Conservation (phyloP, 2,797 vertebrate species). For the Tenualosa ilisha region DNA sequence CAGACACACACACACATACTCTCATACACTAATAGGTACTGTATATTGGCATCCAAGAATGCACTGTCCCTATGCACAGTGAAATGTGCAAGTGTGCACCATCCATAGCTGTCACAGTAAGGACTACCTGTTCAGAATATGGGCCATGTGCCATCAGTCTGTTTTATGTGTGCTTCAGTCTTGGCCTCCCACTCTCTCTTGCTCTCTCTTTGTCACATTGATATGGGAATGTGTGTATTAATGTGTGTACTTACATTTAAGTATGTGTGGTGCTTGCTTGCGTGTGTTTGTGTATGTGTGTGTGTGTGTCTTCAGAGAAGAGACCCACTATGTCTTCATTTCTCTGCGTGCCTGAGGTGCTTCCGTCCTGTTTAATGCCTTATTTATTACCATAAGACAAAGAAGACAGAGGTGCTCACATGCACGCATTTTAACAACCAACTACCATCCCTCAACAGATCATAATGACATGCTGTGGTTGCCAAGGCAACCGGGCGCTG, state of each 20-base stretch:
- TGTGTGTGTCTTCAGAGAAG: background rate
- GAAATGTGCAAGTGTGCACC: background rate
- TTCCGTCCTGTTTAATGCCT: slow-evolving; percentile 11
- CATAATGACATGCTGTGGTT: background rate
- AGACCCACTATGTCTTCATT: slow-evolving; percentile 16
- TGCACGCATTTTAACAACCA: background rate
- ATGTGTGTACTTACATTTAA: background rate
- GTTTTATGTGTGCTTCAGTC: background rate
- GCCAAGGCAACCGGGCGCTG: slow-evolving; percentile 13
- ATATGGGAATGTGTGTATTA: background rate
- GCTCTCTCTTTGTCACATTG: background rate
- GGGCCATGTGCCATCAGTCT: background rate
- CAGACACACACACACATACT: no score
- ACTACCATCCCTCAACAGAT: slow-evolving; percentile 8
- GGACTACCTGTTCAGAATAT: background rate
- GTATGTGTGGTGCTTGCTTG: background rate
- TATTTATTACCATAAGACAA: background rate
- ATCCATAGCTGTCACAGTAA: background rate
- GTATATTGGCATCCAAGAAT: background rate
- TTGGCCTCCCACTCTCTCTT: background rate
- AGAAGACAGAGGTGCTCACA: background rate
- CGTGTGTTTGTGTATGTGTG: slow-evolving; percentile 3
- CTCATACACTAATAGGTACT: no score
- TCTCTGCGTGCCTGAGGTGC: slow-evolving; percentile 25
- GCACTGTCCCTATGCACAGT: background rate